A percentile compares a stretch with the other conserved stretches of the same genome.
These are phyloP conservation scores for Drosophila differens DNA, from an alignment of 2,888 invertebrate species.

Conservation along the genomic window DNA sequence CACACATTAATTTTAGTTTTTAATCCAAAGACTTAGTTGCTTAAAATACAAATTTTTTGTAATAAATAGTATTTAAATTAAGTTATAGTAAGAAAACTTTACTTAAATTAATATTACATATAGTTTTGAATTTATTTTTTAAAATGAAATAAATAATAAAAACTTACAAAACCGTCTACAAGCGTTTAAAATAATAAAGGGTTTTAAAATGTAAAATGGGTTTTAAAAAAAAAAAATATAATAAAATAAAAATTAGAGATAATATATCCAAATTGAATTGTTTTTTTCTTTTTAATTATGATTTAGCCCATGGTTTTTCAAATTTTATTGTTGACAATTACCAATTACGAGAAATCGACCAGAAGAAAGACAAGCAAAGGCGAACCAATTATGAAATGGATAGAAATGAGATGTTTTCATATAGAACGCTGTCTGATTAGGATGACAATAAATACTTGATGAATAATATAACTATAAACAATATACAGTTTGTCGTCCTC, in stretches of 20 bases:
- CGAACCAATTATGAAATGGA: background rate
- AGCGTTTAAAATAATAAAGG: background rate
- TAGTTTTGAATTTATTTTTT: background rate
- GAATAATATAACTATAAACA: background rate
- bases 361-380: background rate
- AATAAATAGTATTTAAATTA: constrained; percentile 34
- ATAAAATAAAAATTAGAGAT: background rate
- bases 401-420: background rate
- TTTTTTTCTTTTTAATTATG: background rate
- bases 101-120: background rate
- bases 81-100: background rate
- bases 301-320: fast-evolving
- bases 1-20: constrained; percentile 36
- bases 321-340: background rate
- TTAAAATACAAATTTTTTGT: constrained; percentile 39
- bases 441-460: background rate
- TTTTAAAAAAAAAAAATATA: no score
- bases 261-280: background rate
- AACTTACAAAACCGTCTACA: background rate
- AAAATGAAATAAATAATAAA: background rate
- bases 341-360: background rate
- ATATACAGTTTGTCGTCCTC: background rate
- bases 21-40: constrained; percentile 52
- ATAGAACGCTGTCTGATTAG: background rate
- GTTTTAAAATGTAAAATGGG: background rate